Evolutionary conservation across 1,140 invertebrate species (phyloP), one percentile per base, ranked within the genome.

Genomic region (Pachypsylla venusta): DNA sequence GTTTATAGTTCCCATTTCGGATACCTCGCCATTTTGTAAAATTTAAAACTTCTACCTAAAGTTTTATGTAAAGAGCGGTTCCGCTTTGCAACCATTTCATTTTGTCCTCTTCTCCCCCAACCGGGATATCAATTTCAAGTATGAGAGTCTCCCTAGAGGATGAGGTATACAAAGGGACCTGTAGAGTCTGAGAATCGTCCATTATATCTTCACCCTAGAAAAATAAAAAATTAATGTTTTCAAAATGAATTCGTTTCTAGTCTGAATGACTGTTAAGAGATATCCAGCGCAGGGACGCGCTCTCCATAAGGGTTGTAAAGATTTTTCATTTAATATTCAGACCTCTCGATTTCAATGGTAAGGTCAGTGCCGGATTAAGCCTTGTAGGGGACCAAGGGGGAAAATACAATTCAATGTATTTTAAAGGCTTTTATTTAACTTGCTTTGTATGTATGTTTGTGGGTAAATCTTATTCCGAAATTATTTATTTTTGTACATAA

Each of bases 141-240:
- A 48, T 48, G 42, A 48, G 16, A 22, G 22, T 22, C n/a, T 48
- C 42, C 16, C 42, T n/a, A 3, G 42, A 48, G 40, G 69, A 71
- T 54, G 74, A 76, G 57, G 73, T 74, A 65, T 81, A 81, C 20
- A 81, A 66, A 13, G 79, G 78, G 27, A 80, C 59, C 7, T 74
- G 55, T 13, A 68, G 59, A 57, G n/a, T 13, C 25, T 55, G 13
- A 20, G 1, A 10, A 1, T 53, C 27, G 22, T 59, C 16, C 2
- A 53, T 27, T 19, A 58, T 48, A 35, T 56, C 16, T 35, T 58
- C 22, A 16, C 16, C 14, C 10, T 48, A 16, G 7, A 61, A 57
- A 48, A 57, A 25, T 26, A 25, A 26, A 42, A 35, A 53, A 42
- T 54, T 54, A 7, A 53, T 14, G 16, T 28, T 10, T 2, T 25